These are phyloP conservation scores for Lordiphosa collinella DNA, from an alignment of 1,140 invertebrate species.

Conservation along the genomic window DNA sequence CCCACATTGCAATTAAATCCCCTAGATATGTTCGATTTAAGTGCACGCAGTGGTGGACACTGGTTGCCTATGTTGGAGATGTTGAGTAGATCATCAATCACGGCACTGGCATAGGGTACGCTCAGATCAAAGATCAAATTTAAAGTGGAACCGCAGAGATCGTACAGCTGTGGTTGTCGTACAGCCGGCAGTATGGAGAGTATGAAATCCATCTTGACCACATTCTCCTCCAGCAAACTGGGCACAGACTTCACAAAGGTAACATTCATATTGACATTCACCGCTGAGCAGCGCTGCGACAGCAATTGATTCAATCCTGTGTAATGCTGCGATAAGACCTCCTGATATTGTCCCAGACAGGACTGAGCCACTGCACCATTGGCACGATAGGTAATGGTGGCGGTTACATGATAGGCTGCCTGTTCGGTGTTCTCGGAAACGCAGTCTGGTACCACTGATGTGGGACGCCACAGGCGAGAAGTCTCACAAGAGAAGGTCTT, in stretches of 20 bases:
- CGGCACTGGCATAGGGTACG: slow-evolving; percentile 93
- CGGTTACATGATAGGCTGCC: slow-evolving; percentile 94
- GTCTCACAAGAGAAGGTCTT: slow-evolving; percentile 92
- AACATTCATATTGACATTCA: slow-evolving; percentile 97
- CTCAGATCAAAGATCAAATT: slow-evolving; percentile 96
- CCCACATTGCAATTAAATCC: slow-evolving; percentile 96
- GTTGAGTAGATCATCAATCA: slow-evolving; percentile 93
- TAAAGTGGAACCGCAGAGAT: slow-evolving; percentile 95
- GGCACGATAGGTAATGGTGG: slow-evolving; percentile 92
- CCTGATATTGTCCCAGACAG: slow-evolving; percentile 93
- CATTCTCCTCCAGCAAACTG: slow-evolving; percentile 89
- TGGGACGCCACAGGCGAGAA: slow-evolving; percentile 89
- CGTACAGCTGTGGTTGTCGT: slow-evolving; percentile 93
- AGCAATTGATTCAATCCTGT: slow-evolving; percentile 88
- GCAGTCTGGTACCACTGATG: slow-evolving; percentile 94
- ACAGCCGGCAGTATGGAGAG: slow-evolving; percentile 93
- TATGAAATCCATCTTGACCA: slow-evolving; percentile 92
- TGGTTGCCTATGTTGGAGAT: slow-evolving; percentile 93
- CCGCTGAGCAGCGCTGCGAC: slow-evolving; percentile 94
- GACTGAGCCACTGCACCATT: slow-evolving; percentile 91
- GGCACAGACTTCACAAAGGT: slow-evolving; percentile 91
- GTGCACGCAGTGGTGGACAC: slow-evolving; percentile 92
- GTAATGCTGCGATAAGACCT: slow-evolving; percentile 90
- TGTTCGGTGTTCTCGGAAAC: slow-evolving; percentile 96
- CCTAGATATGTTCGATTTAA: slow-evolving; percentile 90